Conservation (phyloP, 2,113 vertebrate genomes). For the Pristiophorus japonicus region DNA sequence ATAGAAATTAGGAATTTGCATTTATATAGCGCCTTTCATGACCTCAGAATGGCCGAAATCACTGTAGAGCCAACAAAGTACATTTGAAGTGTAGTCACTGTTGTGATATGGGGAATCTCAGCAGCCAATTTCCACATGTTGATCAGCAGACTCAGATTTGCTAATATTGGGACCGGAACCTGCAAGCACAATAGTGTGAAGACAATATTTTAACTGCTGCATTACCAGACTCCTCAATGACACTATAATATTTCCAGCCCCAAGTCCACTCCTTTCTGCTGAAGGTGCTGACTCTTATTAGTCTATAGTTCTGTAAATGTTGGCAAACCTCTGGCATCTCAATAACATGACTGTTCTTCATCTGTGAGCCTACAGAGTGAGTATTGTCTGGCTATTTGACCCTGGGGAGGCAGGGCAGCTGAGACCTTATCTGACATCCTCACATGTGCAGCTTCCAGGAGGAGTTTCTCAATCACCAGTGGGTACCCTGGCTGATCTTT, state of each 20-base stretch:
- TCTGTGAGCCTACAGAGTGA: not conserved
- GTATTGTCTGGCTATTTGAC: not conserved
- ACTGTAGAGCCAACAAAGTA: not conserved
- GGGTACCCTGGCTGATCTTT: not conserved
- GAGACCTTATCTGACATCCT: not conserved
- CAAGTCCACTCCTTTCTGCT: not conserved
- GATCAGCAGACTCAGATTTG: not conserved
- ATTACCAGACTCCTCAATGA: not conserved
- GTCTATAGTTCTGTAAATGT: not conserved
- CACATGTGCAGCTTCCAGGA: not conserved
- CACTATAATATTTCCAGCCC: not conserved
- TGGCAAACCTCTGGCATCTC: not conserved
- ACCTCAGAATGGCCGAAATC: not conserved
- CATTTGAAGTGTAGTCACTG: not conserved
- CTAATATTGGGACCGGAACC: not conserved
- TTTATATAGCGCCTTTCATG: conserved; percentile 1
- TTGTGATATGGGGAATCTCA: not conserved
- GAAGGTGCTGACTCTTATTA: not conserved
- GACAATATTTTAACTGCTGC: not conserved
- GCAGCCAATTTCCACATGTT: not conserved
- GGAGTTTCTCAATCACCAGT: not conserved
- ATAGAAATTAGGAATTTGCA: not conserved
- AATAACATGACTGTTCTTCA: not conserved
- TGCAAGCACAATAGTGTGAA: not conserved
- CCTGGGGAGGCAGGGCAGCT: not conserved